Percentiles rank a stretch among this genome's conserved stretches.
These are phyloP conservation scores for Agrypnia vestita DNA, from an alignment of 1,140 invertebrate species.

Conservation along the genomic window DNA sequence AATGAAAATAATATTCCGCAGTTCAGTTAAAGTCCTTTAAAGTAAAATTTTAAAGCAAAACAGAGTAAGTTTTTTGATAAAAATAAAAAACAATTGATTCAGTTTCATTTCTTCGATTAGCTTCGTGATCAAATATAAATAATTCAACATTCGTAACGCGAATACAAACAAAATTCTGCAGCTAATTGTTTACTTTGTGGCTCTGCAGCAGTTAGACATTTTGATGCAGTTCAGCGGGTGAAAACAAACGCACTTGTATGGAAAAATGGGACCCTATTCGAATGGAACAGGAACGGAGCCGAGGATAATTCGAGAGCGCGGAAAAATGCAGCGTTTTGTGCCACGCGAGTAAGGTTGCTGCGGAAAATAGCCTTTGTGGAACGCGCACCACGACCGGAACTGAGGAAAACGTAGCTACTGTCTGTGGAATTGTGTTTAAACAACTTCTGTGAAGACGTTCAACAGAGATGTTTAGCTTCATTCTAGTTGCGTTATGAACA, in stretches of 20 bases:
- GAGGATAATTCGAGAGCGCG: constrained; percentile 35
- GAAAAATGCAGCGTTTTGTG: constrained; percentile 44
- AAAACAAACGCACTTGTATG: background rate
- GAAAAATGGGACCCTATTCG: constrained; percentile 17
- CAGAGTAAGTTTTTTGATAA: too few relatives aligned
- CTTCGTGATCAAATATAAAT: too few relatives aligned
- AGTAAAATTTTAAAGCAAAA: too few relatives aligned
- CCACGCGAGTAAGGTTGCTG: constrained; percentile 24
- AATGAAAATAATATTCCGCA: too few relatives aligned
- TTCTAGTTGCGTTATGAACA: background rate
- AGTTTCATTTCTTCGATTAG: too few relatives aligned
- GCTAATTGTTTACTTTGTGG: too few relatives aligned
- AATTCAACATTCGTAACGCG: too few relatives aligned
- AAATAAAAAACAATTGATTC: too few relatives aligned
- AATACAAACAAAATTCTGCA: too few relatives aligned
- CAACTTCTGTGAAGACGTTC: background rate
- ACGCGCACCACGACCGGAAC: constrained; percentile 1
- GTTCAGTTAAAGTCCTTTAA: too few relatives aligned
- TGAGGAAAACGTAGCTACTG: background rate
- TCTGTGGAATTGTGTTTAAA: too few relatives aligned
- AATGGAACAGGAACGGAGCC: constrained; percentile 21
- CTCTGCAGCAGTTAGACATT: too few relatives aligned
- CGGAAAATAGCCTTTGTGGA: constrained; percentile 41
- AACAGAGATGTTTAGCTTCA: constrained; percentile 3
- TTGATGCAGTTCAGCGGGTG: background rate